Percentiles rank a stretch among this genome's conserved stretches.
Conservation (phyloP, 2,888 invertebrate species). For the Rhagonycha fulva region DNA sequence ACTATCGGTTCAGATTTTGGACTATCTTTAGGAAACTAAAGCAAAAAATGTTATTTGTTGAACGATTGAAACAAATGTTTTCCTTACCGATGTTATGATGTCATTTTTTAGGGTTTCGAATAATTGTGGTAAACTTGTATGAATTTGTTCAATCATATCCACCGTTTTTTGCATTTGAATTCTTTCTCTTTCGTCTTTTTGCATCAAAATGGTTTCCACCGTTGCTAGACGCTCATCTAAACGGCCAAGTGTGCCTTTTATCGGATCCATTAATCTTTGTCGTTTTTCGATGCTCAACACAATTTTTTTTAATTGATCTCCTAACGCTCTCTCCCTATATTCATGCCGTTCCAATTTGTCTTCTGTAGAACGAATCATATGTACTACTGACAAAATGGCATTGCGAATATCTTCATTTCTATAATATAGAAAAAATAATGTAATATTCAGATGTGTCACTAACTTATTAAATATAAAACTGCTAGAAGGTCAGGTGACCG, state of each 20-base stretch:
- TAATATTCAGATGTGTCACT: not conserved
- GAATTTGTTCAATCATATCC: slow-evolving; percentile 61
- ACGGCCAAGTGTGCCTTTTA: slow-evolving; percentile 70
- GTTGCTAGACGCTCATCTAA: slow-evolving; percentile 77
- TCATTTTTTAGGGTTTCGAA: slow-evolving; percentile 55
- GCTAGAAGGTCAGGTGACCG: too few relatives aligned
- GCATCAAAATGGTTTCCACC: slow-evolving; percentile 75
- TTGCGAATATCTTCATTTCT: slow-evolving; percentile 76
- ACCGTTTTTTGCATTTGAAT: slow-evolving; percentile 66
- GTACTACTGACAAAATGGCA: slow-evolving; percentile 78
- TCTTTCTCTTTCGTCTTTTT: slow-evolving; percentile 71
- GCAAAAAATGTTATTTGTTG: not conserved
- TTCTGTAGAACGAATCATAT: slow-evolving; percentile 77
- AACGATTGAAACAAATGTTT: not conserved
- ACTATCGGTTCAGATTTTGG: slow-evolving; percentile 24
- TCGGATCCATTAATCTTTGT: slow-evolving; percentile 69
- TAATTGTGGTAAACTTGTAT: slow-evolving; percentile 56
- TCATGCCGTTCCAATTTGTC: slow-evolving; percentile 87
- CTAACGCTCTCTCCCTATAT: slow-evolving; percentile 75
- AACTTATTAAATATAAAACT: too few relatives aligned
- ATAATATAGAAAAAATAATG: slow-evolving; percentile 6
- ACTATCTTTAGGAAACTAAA: slow-evolving; percentile 16
- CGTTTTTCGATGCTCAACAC: slow-evolving; percentile 73
- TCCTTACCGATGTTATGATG: slow-evolving; percentile 46
- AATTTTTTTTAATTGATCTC: slow-evolving; percentile 78